Conservation (phyloP, 2,797 vertebrate species). For the Distichodus sexfasciatus region DNA sequence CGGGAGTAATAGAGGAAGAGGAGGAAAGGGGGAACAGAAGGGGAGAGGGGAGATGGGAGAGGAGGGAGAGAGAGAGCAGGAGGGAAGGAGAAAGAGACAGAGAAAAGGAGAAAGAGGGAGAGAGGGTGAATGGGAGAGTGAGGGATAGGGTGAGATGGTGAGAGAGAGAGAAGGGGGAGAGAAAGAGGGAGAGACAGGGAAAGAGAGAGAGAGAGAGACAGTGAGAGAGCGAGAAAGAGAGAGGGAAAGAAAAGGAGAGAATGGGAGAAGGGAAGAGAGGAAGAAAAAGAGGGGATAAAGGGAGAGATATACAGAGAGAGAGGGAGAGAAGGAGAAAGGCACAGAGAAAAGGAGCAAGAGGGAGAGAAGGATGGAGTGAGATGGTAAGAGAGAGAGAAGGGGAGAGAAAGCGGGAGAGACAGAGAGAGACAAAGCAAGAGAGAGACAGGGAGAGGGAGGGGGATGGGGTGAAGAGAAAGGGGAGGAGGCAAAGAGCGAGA, state of each 20-base stretch:
- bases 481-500: not conserved
- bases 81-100: not conserved
- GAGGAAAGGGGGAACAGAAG: too few species aligned
- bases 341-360: not conserved
- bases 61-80: slow-evolving; percentile 7
- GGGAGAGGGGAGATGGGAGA: not conserved
- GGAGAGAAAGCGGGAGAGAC: not conserved
- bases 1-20: not conserved
- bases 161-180: not conserved
- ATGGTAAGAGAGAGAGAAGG: not conserved
- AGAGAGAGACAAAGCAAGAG: not conserved
- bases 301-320: too few species aligned
- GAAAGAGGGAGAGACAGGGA: not conserved
- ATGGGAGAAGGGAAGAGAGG: too few species aligned
- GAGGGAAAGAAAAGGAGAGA: not conserved
- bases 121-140: not conserved
- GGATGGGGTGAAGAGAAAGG: too few species aligned
- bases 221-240: not conserved
- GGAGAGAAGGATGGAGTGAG: too few species aligned
- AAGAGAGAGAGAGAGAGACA: not conserved
- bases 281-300: too few species aligned
- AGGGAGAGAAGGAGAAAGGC: not conserved
- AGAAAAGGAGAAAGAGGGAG: slow-evolving; percentile 24
- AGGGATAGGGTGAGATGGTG: not conserved
- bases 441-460: not conserved